A percentile compares a stretch with the other conserved stretches of the same genome.
Conservation (phyloP, 2,113 vertebrate genomes). For the Crotalus helleri region DNA sequence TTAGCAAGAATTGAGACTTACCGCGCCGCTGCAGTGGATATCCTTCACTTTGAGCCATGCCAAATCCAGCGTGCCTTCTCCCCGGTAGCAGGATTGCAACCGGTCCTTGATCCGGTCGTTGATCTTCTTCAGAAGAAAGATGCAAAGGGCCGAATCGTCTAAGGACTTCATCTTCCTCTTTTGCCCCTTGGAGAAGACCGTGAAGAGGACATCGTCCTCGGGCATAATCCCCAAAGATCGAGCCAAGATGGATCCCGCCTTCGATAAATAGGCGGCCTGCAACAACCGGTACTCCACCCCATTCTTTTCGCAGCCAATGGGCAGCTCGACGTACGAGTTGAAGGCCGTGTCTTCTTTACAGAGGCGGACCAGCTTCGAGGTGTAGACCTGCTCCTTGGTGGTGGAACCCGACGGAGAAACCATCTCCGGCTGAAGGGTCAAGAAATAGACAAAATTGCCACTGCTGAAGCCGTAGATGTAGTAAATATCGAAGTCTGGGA, state of each 20-base stretch:
- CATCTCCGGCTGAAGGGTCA: constrained; percentile 97
- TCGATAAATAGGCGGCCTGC: constrained; percentile 92
- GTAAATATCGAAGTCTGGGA: constrained; percentile 97
- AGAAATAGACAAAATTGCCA: constrained; percentile 95
- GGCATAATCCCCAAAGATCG: constrained; percentile 81
- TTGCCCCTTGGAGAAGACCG: constrained; percentile 96
- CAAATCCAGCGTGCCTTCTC: constrained; percentile 92
- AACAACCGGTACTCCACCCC: constrained; percentile 94
- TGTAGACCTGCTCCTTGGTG: constrained; percentile 92
- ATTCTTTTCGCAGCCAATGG: constrained; percentile 88
- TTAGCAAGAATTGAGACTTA: constrained; percentile 70
- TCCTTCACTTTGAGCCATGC: constrained; percentile 99
- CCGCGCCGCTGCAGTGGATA: constrained; percentile 95
- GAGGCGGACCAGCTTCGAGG: constrained; percentile 93
- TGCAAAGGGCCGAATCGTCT: constrained; percentile 92
- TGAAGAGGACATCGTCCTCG: constrained; percentile 90
- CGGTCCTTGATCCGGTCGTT: constrained; percentile 95
- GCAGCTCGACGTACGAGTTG: constrained; percentile 97
- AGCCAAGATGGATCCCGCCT: constrained; percentile 87
- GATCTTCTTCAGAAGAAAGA: constrained; percentile 92
- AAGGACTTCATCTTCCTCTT: constrained; percentile 92
- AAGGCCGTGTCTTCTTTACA: constrained; percentile 96
- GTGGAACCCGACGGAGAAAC: constrained; percentile 88
- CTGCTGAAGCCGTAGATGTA: constrained; percentile 98
- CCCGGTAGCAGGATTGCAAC: constrained; percentile 96